Base-by-base conservation (phyloP, 2,888 invertebrate species). In the Drosophila prolongata region DNA sequence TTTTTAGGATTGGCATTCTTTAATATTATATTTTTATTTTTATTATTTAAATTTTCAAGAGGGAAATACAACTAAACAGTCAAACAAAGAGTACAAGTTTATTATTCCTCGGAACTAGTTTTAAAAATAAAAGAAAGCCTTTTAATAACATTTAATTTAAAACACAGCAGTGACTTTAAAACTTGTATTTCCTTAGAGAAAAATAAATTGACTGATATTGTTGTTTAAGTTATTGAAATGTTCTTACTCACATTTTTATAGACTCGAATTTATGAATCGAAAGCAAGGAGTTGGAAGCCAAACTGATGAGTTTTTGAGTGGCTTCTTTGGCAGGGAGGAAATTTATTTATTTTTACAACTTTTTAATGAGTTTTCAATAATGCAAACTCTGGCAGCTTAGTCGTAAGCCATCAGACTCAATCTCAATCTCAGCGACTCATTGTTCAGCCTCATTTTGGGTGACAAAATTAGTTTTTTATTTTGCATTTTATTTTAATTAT, bases 301-400 rank as follows among this genome's bases (percentile, higher is more conserved):
- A 19, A 3, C 55, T 34, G 59, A 47, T 58, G 61, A 19, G 46
- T 10, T 19, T 58, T 47, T 34, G 38, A 61, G 16, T 43, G 42
- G 27, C 27, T 35, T 38, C 27, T n/a, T 35, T 8, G 16, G 35
- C 16, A 6, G 24, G 6, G 38, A 24, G 35, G 27, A 10, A 19
- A 54, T 55, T 55, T 50, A n/a, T 60, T 46, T 70, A 57, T 72
- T 55, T 72, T 52, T 64, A 73, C 68, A 78, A 74, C 58, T 77
- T 82, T 83, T 80, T 77, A 86, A 86, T 86, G 74, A 80, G 81
- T 86, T 82, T 86, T 59, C 80, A 77, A 80, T 83, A 77, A 79
- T 64, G 38, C 52, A 60, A 55, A 50, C 53, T 27, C 52, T 44
- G 70, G 72, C 13, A 43, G 44, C 73, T 84, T 66, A 38, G 69